Conservation (phyloP, 2,888 invertebrate genomes). For the Cylloceria caligata region DNA sequence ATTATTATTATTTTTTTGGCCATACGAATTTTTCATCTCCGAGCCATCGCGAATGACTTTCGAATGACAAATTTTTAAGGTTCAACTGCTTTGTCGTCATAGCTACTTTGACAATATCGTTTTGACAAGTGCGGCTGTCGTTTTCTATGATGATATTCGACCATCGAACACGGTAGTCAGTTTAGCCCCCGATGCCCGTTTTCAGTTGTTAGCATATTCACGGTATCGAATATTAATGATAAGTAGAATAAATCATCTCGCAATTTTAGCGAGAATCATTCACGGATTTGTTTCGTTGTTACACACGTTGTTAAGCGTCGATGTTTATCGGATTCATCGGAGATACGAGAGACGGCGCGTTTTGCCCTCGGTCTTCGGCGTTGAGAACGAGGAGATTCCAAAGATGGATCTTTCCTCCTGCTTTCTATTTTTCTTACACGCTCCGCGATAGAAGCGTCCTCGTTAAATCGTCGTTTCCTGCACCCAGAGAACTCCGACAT, state of each 20-base stretch:
- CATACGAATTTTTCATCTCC: slow-evolving; percentile 35
- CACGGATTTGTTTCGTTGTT: slow-evolving; percentile 7
- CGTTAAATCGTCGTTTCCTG: slow-evolving; percentile 1
- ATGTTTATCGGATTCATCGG: slow-evolving; percentile 14
- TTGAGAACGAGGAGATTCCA: not conserved
- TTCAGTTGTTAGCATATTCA: slow-evolving; percentile 1
- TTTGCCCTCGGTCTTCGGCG: not conserved
- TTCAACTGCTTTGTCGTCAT: not conserved
- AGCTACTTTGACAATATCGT: slow-evolving; percentile 1
- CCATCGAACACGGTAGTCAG: not conserved
- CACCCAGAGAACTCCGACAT: not conserved
- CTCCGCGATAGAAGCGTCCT: not conserved
- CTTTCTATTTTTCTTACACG: not conserved
- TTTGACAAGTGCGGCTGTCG: not conserved
- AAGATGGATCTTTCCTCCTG: not conserved
- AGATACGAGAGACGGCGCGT: not conserved
- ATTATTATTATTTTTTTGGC: slow-evolving; percentile 14
- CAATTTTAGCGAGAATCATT: slow-evolving; percentile 11
- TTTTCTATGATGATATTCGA: not conserved
- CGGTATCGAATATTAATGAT: slow-evolving; percentile 26
- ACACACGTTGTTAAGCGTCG: slow-evolving; percentile 14
- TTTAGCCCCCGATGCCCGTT: slow-evolving; percentile 13
- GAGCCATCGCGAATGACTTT: slow-evolving; percentile 13
- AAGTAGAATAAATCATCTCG: slow-evolving; percentile 5
- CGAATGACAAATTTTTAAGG: slow-evolving; percentile 1